These are phyloP conservation scores for Valencia hispanica DNA, from an alignment of 2,797 vertebrate species.

Conservation along the genomic window DNA sequence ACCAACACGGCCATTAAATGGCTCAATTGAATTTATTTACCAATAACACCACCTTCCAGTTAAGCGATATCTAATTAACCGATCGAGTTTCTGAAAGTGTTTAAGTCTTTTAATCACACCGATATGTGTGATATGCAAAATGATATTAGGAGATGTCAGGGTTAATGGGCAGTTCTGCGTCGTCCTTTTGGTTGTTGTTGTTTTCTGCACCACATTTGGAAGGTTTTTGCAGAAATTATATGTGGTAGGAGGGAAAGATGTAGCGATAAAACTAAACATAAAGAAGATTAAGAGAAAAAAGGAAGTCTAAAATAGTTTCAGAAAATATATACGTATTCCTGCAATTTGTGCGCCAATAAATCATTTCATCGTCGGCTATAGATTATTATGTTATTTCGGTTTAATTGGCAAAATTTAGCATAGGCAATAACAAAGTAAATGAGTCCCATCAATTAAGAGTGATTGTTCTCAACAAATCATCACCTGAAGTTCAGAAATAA, in stretches of 20 bases:
- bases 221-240: slow-evolving; percentile 17
- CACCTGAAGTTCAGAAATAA: slow-evolving; percentile 29
- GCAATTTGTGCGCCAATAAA: background rate
- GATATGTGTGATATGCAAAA: background rate
- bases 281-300: background rate
- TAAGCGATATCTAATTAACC: background rate
- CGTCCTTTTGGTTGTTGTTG: slow-evolving; percentile 28
- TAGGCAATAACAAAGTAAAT: background rate
- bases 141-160: background rate
- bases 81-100: background rate
- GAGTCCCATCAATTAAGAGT: background rate
- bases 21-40: background rate
- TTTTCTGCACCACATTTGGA: slow-evolving; percentile 48
- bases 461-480: background rate
- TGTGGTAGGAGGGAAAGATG: slow-evolving; percentile 5
- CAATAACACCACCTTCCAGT: background rate
- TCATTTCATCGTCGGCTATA: background rate
- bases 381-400: background rate
- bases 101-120: background rate
- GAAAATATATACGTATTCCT: background rate
- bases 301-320: background rate
- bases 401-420: background rate
- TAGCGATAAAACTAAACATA: slow-evolving; percentile 9
- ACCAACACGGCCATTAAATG: background rate
- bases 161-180: background rate